Conservation (phyloP, 2,888 invertebrate genomes). For the Drosophila pegasa region DNA sequence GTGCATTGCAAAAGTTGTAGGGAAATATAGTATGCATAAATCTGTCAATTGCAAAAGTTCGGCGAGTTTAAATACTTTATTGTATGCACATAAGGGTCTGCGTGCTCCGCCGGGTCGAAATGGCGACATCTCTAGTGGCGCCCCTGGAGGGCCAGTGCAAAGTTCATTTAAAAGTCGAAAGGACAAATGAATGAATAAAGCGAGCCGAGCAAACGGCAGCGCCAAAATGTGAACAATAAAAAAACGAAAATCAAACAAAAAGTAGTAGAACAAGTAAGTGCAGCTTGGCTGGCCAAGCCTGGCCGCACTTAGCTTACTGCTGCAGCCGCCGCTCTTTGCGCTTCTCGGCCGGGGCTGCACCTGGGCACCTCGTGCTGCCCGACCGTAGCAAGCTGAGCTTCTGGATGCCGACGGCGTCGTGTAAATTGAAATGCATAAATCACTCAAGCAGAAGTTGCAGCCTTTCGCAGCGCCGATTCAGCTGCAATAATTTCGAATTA, state of each 20-base stretch:
- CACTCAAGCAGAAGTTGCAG: slow-evolving; percentile 79
- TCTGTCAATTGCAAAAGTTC: slow-evolving; percentile 75
- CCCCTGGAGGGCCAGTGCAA: slow-evolving; percentile 46
- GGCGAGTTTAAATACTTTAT: slow-evolving; percentile 58
- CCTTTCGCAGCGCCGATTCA: slow-evolving; percentile 20
- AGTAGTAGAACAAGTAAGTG: slow-evolving; percentile 34
- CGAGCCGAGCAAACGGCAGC: slow-evolving; percentile 38
- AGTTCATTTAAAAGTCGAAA: slow-evolving; percentile 79
- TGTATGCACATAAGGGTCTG: slow-evolving; percentile 12
- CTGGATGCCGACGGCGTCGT: slow-evolving; percentile 41
- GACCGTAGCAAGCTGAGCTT: slow-evolving; percentile 25
- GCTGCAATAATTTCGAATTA: slow-evolving; percentile 74
- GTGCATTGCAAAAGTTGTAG: slow-evolving; percentile 20
- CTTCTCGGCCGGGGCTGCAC: slow-evolving; percentile 46
- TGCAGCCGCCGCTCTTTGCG: slow-evolving; percentile 20
- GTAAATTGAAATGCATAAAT: slow-evolving; percentile 83
- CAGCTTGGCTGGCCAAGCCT: slow-evolving; percentile 45
- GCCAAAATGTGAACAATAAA: slow-evolving; percentile 38
- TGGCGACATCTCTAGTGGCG: slow-evolving; percentile 23
- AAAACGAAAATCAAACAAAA: slow-evolving; percentile 30
- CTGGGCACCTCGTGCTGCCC: slow-evolving; percentile 12
- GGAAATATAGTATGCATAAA: slow-evolving; percentile 57
- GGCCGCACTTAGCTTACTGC: slow-evolving; percentile 32
- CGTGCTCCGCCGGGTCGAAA: neutral
- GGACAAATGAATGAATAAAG: slow-evolving; percentile 76